Percentiles rank a stretch among this genome's conserved stretches.
phyloP scores from a whole-genome alignment of 2,888 invertebrate genomes.

The Andrena bicolor region DNA sequence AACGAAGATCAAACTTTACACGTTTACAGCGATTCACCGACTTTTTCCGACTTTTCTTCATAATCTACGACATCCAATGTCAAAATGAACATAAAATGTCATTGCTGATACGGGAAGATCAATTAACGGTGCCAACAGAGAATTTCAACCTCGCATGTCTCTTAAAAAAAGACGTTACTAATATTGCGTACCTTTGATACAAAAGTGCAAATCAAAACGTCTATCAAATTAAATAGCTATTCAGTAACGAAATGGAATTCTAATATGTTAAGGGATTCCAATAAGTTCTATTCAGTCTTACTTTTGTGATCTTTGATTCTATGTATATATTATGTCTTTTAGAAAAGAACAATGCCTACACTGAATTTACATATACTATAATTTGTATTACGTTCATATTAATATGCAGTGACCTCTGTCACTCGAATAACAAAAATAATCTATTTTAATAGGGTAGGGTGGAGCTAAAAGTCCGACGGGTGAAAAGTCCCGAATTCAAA shows the following conservation, averaged over 20 bases:
- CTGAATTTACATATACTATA: neutral
- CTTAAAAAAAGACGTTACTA: neutral
- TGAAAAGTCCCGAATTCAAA: too few relatives aligned
- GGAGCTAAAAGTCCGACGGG: too few relatives aligned
- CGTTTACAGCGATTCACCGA: conserved; percentile 71
- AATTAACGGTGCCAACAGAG: conserved; percentile 19
- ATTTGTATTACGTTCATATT: conserved; percentile 1
- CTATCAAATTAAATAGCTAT: conserved; percentile 14
- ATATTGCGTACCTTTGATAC: neutral
- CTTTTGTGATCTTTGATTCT: neutral
- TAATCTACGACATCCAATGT: conserved; percentile 49
- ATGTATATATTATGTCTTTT: neutral
- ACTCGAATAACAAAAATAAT: conserved; percentile 7
- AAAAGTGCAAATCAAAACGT: neutral
- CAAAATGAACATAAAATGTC: neutral
- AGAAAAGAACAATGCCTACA: neutral
- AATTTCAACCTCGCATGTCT: conserved; percentile 25
- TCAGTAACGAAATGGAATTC: neutral
- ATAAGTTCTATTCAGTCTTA: neutral
- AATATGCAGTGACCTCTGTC: neutral
- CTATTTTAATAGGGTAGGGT: conserved; percentile 1
- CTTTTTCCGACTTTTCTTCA: conserved; percentile 75
- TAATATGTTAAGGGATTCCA: neutral
- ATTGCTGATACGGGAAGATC: conserved; percentile 14
- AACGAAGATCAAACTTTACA: conserved; percentile 66